Evolutionary conservation across 2,888 invertebrate genomes (phyloP).

Genomic region (Caenorhabditis macrosperma): DNA sequence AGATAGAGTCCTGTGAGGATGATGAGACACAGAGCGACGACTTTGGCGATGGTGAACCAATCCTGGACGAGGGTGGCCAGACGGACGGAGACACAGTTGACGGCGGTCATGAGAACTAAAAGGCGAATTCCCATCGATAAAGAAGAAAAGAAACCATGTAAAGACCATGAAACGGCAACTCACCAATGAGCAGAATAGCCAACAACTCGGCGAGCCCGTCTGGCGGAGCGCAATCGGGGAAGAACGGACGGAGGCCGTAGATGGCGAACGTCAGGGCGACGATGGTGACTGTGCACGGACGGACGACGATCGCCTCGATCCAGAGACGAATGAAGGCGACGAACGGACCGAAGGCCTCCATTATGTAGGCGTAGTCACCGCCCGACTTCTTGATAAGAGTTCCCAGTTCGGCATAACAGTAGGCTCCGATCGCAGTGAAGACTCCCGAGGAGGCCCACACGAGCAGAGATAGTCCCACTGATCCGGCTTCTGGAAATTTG

Average conservation of each 20-base stretch:
- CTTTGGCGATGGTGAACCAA: constrained; percentile 95
- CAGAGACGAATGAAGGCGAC: constrained; percentile 95
- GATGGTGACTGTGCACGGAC: constrained; percentile 95
- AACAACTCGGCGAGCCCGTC: constrained; percentile 89
- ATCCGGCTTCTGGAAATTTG: constrained; percentile 84
- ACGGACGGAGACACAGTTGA: constrained; percentile 97
- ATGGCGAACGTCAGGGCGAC: constrained; percentile 97
- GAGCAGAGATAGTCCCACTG: constrained; percentile 92
- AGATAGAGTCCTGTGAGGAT: constrained; percentile 93
- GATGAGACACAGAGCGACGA: constrained; percentile 90
- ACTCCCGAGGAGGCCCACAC: constrained; percentile 94
- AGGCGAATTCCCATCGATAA: too few relatives aligned
- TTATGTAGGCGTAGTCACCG: constrained; percentile 97
- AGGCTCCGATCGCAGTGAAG: constrained; percentile 97
- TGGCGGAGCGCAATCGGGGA: constrained; percentile 94
- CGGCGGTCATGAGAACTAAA: constrained; percentile 92
- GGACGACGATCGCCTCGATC: constrained; percentile 94
- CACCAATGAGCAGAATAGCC: constrained; percentile 96
- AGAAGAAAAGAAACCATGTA: too few relatives aligned
- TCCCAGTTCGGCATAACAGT: constrained; percentile 96
- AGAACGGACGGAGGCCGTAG: constrained; percentile 95
- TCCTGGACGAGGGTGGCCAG: constrained; percentile 96
- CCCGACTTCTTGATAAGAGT: constrained; percentile 81
- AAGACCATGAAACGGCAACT: too few relatives aligned
- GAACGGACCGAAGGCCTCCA: constrained; percentile 98